Base-by-base conservation (phyloP, 2,888 invertebrate species). In the Xylocampa areola region DNA sequence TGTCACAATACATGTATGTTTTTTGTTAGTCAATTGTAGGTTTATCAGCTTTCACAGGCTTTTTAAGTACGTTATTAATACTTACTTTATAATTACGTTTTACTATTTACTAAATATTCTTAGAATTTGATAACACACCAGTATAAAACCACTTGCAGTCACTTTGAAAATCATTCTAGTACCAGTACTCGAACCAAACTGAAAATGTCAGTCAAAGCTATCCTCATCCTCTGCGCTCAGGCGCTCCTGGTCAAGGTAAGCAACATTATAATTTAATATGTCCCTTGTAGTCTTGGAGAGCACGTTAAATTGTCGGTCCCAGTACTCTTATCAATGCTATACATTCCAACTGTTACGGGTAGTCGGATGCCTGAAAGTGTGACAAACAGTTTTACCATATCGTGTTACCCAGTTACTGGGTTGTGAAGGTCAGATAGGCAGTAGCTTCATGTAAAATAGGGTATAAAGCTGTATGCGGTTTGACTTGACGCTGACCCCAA, bases 121-220 rank as follows among this genome's bases (percentile, higher is more conserved):
- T 16, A 11, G 27, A 58, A 57, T 0, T 27, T 41, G 39, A 51
- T 49, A 43, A 17, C 10, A 5, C 0, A 1, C 0, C 71, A 21
- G 35, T 58, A 64, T 64, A 64, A 44, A 63, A 8, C 1, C 4
- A 0, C 2, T 21, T 25, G 25, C 5, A 44, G 16, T 7, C 6
- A 6, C 13, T 10, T 14, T 49, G 52, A 52, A 48, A 6, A 44
- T 48, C 35, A 57, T 27, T 64, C 51, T 50, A 5, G 48, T 59
- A 29, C 47, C 30, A 50, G 37, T 23, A 33, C 45, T 59, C 13
- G 45, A 33, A 55, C 57, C 47, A 49, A 54, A 39, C 33, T 48
- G n/a, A 78, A 51, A 49, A 85, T 83, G 84, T 76, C 79, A 60
- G 35, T 72, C 44, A 78, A 81, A 47, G 62, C 75, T 17, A 63